phyloP scores from a whole-genome alignment of 2,888 invertebrate species.

The Megaustenia siamemsis region DNA sequence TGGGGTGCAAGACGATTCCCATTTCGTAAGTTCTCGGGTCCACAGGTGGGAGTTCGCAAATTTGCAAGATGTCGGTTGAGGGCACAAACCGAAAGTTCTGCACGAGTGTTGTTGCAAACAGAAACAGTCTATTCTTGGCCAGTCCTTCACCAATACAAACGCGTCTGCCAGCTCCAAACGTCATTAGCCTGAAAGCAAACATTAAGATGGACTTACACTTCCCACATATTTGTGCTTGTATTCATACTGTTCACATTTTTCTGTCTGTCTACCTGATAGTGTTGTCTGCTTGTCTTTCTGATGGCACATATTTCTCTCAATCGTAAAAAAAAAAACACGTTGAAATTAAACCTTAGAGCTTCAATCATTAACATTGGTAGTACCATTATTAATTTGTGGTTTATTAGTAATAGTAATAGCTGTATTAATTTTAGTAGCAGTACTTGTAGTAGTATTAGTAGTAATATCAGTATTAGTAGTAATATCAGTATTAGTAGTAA shows the following conservation, averaged over 20 bases:
- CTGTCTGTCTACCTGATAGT: neutral
- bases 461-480: no score
- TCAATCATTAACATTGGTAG: no score
- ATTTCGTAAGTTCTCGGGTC: constrained; percentile 72
- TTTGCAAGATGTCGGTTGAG: constrained; percentile 39
- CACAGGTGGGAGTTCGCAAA: constrained; percentile 52
- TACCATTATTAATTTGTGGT: no score
- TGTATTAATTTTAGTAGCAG: no score
- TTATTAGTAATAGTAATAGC: no score
- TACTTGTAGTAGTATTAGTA: no score
- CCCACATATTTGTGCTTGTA: neutral
- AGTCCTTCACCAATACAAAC: constrained; percentile 75
- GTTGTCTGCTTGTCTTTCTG: neutral
- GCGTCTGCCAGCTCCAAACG: constrained; percentile 74
- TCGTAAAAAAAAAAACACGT: no score
- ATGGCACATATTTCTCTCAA: neutral
- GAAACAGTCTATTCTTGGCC: constrained; percentile 74
- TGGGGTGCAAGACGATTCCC: constrained; percentile 75
- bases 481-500: no score
- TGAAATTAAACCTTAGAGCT: no score
- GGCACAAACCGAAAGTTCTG: constrained; percentile 66
- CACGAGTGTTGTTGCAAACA: constrained; percentile 68
- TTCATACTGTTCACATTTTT: neutral
- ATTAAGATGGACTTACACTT: no score
- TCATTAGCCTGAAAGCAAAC: constrained; percentile 63